Evolutionary conservation across 2,888 invertebrate species (phyloP).

Genomic region (Masnerella sp.): DNA sequence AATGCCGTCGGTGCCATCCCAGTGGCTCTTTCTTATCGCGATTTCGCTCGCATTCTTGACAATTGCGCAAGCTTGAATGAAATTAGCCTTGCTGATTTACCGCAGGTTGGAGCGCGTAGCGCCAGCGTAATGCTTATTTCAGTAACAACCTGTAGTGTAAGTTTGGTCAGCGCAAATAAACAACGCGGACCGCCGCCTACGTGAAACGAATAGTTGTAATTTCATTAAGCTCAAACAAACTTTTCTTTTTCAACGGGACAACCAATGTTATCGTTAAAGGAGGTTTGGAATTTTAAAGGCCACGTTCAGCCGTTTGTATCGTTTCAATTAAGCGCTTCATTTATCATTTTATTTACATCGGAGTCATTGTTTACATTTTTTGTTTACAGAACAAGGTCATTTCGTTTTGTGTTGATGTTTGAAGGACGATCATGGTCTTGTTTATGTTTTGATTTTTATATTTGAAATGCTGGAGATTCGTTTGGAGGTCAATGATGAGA

Average conservation of each 20-base stretch:
- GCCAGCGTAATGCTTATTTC: constrained; percentile 20
- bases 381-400: too few species aligned
- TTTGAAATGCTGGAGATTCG: too few species aligned
- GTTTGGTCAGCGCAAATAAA: constrained; percentile 30
- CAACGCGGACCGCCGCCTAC: neutral
- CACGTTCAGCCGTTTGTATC: neutral
- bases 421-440: too few species aligned
- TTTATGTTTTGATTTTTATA: too few species aligned
- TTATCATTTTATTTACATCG: too few species aligned
- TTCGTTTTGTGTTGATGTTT: too few species aligned
- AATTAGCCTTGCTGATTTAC: constrained; percentile 44
- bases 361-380: too few species aligned
- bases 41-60: constrained; percentile 34
- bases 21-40: constrained; percentile 23
- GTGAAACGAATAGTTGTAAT: constrained; percentile 10
- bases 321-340: too few species aligned
- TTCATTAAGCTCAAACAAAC: constrained; percentile 2
- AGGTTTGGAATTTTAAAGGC: neutral
- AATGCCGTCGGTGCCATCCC: constrained; percentile 35
- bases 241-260: neutral
- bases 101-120: neutral
- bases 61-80: constrained; percentile 46
- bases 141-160: constrained; percentile 21
- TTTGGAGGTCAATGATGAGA: too few species aligned
- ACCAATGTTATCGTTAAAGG: neutral